These are phyloP conservation scores for Montifringilla adamsi DNA, from an alignment of 2,113 vertebrate genomes.

Conservation along the genomic window DNA sequence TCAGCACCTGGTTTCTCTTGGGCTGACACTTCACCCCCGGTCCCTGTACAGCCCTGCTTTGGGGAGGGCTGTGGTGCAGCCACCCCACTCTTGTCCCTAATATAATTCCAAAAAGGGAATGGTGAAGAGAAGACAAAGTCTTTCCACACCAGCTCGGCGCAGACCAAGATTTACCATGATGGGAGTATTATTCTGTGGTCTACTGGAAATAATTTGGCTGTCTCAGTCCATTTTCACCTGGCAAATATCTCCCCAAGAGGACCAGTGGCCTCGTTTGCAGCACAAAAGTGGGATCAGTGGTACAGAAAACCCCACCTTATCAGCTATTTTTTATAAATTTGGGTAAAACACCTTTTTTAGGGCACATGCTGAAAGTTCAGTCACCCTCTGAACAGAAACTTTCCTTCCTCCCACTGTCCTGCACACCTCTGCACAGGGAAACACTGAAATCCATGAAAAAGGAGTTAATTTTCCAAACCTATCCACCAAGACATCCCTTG, in stretches of 20 bases:
- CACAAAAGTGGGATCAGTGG: not conserved
- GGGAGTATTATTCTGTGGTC: not conserved
- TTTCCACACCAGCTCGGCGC: not conserved
- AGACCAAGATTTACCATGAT: not conserved
- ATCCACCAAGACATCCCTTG: not conserved
- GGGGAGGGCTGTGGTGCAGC: not conserved
- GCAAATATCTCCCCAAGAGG: slow-evolving; percentile 3
- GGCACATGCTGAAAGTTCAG: fast-evolving
- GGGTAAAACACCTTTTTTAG: not conserved
- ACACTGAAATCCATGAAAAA: not conserved
- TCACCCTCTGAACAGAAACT: not conserved
- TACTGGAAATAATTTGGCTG: slow-evolving; percentile 51
- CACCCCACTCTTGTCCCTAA: not conserved
- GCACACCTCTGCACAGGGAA: not conserved
- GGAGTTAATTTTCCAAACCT: not conserved
- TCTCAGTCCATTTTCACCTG: slow-evolving; percentile 30
- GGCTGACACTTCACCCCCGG: not conserved
- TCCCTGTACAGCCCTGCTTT: not conserved
- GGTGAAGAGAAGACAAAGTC: not conserved
- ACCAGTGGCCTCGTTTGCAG: not conserved
- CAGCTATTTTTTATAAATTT: not conserved
- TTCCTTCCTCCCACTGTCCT: not conserved
- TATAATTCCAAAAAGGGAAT: not conserved
- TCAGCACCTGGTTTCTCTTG: not conserved
- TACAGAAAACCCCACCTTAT: not conserved